Percentiles rank a stretch among this genome's conserved stretches.
These are phyloP conservation scores for Trachymyrmex septentrionalis DNA, from an alignment of 1,140 invertebrate species.

Conservation along the genomic window DNA sequence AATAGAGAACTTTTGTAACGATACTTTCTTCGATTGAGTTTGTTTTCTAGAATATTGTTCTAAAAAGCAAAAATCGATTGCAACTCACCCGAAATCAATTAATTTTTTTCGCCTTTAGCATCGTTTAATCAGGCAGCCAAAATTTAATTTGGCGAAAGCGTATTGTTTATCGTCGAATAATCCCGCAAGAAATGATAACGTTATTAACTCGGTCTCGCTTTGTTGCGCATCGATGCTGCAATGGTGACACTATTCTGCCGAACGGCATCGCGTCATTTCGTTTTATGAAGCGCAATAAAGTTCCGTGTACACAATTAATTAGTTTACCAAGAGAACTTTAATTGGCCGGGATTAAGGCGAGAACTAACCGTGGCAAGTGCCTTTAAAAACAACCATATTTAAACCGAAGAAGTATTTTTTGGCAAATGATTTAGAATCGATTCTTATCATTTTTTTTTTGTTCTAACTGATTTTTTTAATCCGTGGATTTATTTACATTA, in stretches of 20 bases:
- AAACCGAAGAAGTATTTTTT: neutral
- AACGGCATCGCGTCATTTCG: conserved; percentile 16
- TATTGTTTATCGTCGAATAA: conserved; percentile 6
- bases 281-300: conserved; percentile 63
- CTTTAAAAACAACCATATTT: conserved; percentile 2
- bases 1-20: neutral
- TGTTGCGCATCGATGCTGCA: neutral
- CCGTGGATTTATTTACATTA: neutral
- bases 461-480: conserved; percentile 9
- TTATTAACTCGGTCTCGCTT: conserved; percentile 1
- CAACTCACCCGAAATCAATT: neutral
- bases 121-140: neutral
- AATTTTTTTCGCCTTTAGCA: neutral
- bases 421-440: neutral
- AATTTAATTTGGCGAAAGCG: neutral
- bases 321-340: conserved; percentile 72
- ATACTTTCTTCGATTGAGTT: neutral
- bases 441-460: neutral
- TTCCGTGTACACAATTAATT: conserved; percentile 71
- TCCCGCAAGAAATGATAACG: neutral
- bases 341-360: conserved; percentile 74
- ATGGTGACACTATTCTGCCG: conserved; percentile 20
- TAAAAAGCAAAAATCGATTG: conserved; percentile 1
- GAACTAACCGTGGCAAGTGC: conserved; percentile 35
- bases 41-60: conserved; percentile 1